Percentiles rank a stretch among this genome's conserved stretches.
Conservation (phyloP, 1,140 invertebrate genomes). For the Brachionus sp. region DNA sequence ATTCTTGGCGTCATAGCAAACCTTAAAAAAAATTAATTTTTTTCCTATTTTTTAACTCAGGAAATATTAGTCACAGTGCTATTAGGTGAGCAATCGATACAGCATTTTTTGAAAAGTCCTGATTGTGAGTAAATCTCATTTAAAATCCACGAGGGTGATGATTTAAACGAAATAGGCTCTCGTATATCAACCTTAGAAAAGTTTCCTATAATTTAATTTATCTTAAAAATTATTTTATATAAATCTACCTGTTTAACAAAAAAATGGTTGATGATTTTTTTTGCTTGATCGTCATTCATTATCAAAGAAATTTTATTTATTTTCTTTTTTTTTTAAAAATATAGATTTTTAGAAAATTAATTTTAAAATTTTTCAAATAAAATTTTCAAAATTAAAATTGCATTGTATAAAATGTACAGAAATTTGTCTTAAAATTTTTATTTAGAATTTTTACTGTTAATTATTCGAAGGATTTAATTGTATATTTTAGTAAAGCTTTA, state of each 20-base stretch:
- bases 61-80: not conserved
- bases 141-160: not conserved
- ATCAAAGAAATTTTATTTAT: not conserved
- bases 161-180: not conserved
- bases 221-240: no score
- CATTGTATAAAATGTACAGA: not conserved
- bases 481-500: no score
- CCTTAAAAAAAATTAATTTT: not conserved
- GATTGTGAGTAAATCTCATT: not conserved
- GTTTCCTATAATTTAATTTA: not conserved
- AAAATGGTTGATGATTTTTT: not conserved
- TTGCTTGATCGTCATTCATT: not conserved
- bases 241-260: not conserved
- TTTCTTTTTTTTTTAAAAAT: not conserved
- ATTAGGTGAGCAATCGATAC: conserved; percentile 8
- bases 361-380: not conserved
- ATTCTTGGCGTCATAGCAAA: not conserved
- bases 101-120: conserved; percentile 22
- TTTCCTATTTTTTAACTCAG: not conserved
- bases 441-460: not conserved
- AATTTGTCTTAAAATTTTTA: not conserved
- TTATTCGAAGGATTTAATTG: no score
- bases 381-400: not conserved
- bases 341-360: no score
- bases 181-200: not conserved